A percentile compares a stretch with the other conserved stretches of the same genome.
These are phyloP conservation scores for Nasua narica DNA, from an alignment of 2,797 vertebrate genomes.

Conservation along the genomic window DNA sequence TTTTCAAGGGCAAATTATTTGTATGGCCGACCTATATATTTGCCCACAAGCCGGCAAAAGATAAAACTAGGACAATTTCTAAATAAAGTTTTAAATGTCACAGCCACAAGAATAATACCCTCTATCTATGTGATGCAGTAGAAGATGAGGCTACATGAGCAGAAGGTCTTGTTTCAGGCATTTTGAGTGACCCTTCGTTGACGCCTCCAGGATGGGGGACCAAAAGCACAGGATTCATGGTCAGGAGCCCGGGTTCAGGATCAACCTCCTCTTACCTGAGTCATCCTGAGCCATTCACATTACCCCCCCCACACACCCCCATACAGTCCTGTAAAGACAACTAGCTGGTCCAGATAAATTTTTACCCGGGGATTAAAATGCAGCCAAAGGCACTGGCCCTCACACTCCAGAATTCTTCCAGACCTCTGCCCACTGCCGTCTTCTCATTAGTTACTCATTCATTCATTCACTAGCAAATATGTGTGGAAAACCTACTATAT, in stretches of 20 bases:
- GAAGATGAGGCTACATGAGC: not conserved
- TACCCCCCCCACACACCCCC: too few species aligned
- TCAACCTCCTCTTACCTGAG: not conserved
- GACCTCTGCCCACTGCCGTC: not conserved
- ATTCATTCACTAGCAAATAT: not conserved
- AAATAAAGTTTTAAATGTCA: conserved; percentile 41
- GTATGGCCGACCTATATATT: conserved; percentile 32
- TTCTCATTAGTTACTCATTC: not conserved
- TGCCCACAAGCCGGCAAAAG: conserved; percentile 28
- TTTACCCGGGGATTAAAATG: not conserved
- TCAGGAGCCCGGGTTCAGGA: not conserved
- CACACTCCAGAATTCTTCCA: not conserved
- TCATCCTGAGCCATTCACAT: not conserved
- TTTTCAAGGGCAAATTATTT: conserved; percentile 13
- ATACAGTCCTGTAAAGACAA: not conserved
- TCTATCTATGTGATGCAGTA: not conserved
- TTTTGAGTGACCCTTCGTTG: not conserved
- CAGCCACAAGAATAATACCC: not conserved
- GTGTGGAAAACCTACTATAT: not conserved
- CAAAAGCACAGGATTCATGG: not conserved
- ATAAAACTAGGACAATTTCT: conserved; percentile 44
- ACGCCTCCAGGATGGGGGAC: not conserved
- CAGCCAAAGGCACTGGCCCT: not conserved
- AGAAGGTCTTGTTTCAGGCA: not conserved
- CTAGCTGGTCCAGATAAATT: not conserved